Base-by-base conservation (phyloP, 2,888 invertebrate genomes). In the Rugalucina vietnamica region DNA sequence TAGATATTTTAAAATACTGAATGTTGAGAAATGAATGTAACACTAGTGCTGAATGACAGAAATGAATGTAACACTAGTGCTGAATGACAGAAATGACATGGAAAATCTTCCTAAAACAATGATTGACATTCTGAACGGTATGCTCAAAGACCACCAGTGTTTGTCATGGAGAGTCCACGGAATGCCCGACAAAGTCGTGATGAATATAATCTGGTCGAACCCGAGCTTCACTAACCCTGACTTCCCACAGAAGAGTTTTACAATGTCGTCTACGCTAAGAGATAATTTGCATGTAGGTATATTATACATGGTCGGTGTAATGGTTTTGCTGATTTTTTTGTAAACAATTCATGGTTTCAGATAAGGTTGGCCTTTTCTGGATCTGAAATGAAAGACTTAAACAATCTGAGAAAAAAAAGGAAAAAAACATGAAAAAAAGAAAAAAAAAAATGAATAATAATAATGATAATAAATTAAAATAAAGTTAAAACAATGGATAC, bases 131-230 rank as follows among this genome's bases (percentile, higher is more conserved):
- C 76, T 89, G 37, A 88, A 88, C 76, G 73, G 76, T 36, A 80
- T 86, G 65, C 73, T 89, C 8, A 79, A 82, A 49, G 85, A 87
- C 36, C 74, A 85, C 18, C 77, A 76, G 21, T 65, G 71, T 70
- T 27, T 87, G 14, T 82, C 87, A 0, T 89, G 89, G 89, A 77
- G 86, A 18, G 78, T 89, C 27, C 89, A 89, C 75, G 89, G 89
- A 8, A 84, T 83, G 78, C 83, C 85, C 10, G 89, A 89, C 72
- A 89, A 89, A 75, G 85, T 89, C 36, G 88, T 88, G 29, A 89
- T 89, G 89, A 89, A 89, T 65, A 86, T 89, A 18, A 89, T 89
- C 82, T 89, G 89, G 89, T 79, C 86, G 24, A 86, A 84, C 69
- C 76, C 76, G 3, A 39, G 69, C 21, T 75, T 32, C 24, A 54